Evolutionary conservation across 2,888 invertebrate genomes (phyloP), one percentile per base, ranked within the genome.

Genomic region (Gonocerus acuteangulatus): DNA sequence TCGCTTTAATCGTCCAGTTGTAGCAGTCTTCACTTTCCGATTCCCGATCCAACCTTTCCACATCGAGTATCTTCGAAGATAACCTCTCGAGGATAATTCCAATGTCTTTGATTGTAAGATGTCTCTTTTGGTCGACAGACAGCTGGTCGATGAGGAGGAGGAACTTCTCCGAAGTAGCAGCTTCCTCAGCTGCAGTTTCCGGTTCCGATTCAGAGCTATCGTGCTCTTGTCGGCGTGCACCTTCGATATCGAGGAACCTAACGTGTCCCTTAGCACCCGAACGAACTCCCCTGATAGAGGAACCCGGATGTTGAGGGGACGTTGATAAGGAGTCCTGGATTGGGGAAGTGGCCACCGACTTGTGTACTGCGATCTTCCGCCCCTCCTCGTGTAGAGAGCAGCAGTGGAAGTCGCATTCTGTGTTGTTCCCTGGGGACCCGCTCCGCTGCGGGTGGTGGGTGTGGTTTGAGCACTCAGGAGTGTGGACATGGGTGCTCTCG

Each of bases 1-100:
- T 89, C 71, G 94, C 94, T 77, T 92, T 93, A 78, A 94, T 94
- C 76, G 93, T 93, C 94, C 94, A 94, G 77, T 93, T 92, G 80
- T 91, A 91, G 74, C 91, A 91, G 76, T 93, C 92, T 76, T 90
- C 90, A 74, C 89, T 89, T 75, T 93, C 93, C 70, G 87, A 88
- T 75, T 94, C 93, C 63, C 94, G 82, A 75, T 93, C 92, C 69
- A 94, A 79, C 69, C 91, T 82, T 78, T 94, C 93, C 69, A 94
- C 93, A 78, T 94, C 94, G 67, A 94, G 80, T 70, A 94, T 94
- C 78, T 93, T 94, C 65, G 92, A 91, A 76, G 86, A 91, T 71
- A 94, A 83, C 71, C 93, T 81, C 76, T 94, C 94, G 70, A 94
- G 80, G 72, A 94, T 94, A 74, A 94, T 90, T 68, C 94, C 94